Evolutionary conservation across 2,888 invertebrate species (phyloP).

Genomic region (Ormyrus rosae): DNA sequence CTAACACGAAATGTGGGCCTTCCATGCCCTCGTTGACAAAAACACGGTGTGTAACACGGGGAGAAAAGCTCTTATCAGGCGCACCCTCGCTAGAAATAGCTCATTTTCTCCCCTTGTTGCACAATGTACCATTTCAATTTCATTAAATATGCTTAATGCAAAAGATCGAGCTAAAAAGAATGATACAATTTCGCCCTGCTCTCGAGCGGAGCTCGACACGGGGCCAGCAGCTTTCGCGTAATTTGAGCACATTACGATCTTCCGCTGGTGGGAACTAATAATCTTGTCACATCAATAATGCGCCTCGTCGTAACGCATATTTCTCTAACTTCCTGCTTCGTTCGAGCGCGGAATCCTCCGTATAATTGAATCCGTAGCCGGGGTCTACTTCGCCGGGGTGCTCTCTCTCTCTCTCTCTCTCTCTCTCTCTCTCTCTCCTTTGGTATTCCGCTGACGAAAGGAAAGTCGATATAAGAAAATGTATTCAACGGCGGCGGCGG

Average conservation of each 20-base stretch:
- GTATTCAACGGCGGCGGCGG: conserved; percentile 15
- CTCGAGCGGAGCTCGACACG: neutral
- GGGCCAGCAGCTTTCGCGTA: neutral
- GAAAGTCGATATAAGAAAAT: conserved; percentile 37
- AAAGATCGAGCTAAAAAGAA: neutral
- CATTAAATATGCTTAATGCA: no score
- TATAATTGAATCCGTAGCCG: conserved; percentile 49
- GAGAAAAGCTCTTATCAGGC: no score
- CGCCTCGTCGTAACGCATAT: conserved; percentile 12
- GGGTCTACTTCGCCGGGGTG: conserved; percentile 10
- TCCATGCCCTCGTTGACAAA: no score
- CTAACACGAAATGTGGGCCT: no score
- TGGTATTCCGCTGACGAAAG: conserved; percentile 17
- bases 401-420: conserved; percentile 6
- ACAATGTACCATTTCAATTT: no score
- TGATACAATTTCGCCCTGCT: neutral
- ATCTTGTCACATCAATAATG: conserved; percentile 53
- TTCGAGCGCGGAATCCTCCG: conserved; percentile 15
- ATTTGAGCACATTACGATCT: conserved; percentile 7
- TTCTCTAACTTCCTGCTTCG: conserved; percentile 27
- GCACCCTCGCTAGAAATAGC: no score
- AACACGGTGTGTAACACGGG: no score
- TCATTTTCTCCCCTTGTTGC: no score
- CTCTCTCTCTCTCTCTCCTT: neutral
- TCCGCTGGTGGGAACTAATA: conserved; percentile 34